Base-by-base conservation (phyloP, 1,140 invertebrate genomes). In the Mizuhopecten yessoensis region DNA sequence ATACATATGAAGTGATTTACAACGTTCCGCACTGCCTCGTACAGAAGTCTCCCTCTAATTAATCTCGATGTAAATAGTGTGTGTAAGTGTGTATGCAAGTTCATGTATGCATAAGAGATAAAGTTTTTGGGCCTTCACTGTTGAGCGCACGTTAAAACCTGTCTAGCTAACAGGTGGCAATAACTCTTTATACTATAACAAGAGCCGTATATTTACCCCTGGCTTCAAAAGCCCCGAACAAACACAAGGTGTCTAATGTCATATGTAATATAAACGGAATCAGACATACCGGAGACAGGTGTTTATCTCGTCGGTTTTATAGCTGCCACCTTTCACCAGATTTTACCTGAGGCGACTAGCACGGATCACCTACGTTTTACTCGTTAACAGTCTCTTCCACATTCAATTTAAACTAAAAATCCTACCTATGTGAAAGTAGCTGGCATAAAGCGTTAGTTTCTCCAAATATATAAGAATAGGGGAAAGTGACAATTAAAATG, bases 271-370 rank as follows among this genome's bases (percentile, higher is more conserved):
- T 90, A 89, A 90, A 90, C n/a, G 87, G 88, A 91, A 91, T 91
- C 92, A 92, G 92, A 92, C 92, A 91, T 92, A 29, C 34, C 75
- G 92, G 90, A 90, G 92, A 92, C 92, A 92, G 92, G 92, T 92
- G 92, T 92, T 92, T 92, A 92, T 91, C 86, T 91, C 90, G 86
- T 86, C 49, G 45, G 90, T 36, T 75, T 75, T 75, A 75, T 75
- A n/a, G 29, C 57, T 75, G 57, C 57, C 57, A 75, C 57, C 57
- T 75, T 75, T 75, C 57, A 75, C 57, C 57, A 75, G 57, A 75
- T 17, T 29, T 75, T 75, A 75, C 57, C 57, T 75, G 57, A 75
- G 57, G 57, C 57, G n/a, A 75, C 57, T 75, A 29, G 57, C 57
- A 75, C 57, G 57, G 57, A 75, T 75, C 57, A 75, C 57, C 57